These are phyloP conservation scores for Cichladusa arquata DNA, from an alignment of 2,113 vertebrate species.

Conservation along the genomic window DNA sequence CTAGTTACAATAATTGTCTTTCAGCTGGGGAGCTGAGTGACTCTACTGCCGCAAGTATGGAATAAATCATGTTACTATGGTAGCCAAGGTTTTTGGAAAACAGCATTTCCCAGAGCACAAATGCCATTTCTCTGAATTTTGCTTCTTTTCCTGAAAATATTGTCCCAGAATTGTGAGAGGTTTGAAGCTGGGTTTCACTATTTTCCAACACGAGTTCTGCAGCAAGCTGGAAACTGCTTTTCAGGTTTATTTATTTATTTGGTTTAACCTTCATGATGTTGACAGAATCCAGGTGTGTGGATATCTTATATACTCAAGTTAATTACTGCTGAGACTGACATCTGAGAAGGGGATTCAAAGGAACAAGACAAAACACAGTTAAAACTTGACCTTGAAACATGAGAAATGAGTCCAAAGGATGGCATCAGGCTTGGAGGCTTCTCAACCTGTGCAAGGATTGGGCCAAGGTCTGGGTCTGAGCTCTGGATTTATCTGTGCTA, in stretches of 20 bases:
- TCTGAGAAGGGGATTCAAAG: conserved; percentile 7
- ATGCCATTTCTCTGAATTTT: conserved; percentile 58
- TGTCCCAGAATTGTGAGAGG: not conserved
- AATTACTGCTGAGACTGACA: not conserved
- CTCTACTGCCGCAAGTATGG: not conserved
- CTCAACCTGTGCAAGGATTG: not conserved
- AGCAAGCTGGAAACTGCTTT: not conserved
- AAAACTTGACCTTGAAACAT: conserved; percentile 13
- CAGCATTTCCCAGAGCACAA: conserved; percentile 55
- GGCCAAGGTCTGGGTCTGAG: not conserved
- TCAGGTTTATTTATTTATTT: not conserved
- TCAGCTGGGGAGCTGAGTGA: conserved; percentile 56
- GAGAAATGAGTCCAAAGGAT: not conserved
- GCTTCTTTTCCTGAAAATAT: conserved; percentile 53
- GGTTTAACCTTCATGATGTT: not conserved
- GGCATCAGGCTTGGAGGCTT: not conserved
- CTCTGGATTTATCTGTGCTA: not conserved
- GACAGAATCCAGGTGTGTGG: not conserved
- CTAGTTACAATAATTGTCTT: conserved; percentile 49
- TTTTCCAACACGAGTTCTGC: not conserved
- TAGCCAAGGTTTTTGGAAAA: conserved; percentile 69
- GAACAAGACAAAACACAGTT: conserved; percentile 1
- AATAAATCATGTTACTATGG: conserved; percentile 71
- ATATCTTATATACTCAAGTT: not conserved
- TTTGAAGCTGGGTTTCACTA: not conserved